Percentiles rank a stretch among this genome's conserved stretches.
These are phyloP conservation scores for Drosophila monieri DNA, from an alignment of 2,888 invertebrate species.

Conservation along the genomic window DNA sequence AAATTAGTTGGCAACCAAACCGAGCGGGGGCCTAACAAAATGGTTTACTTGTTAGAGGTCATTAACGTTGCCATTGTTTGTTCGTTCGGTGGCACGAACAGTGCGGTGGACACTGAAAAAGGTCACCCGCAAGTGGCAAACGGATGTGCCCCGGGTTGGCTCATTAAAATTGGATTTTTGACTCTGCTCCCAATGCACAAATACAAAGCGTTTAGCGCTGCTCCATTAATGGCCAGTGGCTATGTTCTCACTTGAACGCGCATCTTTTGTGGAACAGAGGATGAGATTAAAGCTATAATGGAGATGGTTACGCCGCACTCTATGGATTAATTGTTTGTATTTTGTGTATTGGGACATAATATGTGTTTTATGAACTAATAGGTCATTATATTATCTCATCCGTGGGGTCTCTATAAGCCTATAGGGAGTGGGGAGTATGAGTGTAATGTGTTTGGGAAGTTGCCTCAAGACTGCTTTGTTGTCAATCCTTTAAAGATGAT, in stretches of 20 bases:
- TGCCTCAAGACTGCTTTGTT: too few species aligned
- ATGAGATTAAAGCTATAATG: conserved; percentile 30
- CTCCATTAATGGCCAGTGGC: conserved; percentile 48
- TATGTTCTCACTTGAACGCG: conserved; percentile 51
- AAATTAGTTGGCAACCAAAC: conserved; percentile 54
- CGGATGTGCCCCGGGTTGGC: conserved; percentile 55
- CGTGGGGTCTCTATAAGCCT: too few species aligned
- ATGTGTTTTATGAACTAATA: neutral
- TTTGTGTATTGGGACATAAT: neutral
- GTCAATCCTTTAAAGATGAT: neutral
- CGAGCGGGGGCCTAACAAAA: conserved; percentile 40
- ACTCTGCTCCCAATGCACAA: conserved; percentile 49
- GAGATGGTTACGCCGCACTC: conserved; percentile 22
- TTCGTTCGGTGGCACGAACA: conserved; percentile 2
- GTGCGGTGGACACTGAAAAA: conserved; percentile 52
- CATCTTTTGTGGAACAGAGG: conserved; percentile 22
- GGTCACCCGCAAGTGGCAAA: conserved; percentile 60
- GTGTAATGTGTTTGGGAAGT: neutral
- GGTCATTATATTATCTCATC: too few species aligned
- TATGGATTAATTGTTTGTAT: conserved; percentile 5
- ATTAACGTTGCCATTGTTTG: conserved; percentile 77
- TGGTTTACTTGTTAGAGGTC: conserved; percentile 80
- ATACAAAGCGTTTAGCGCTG: conserved; percentile 56
- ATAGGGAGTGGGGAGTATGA: too few species aligned
- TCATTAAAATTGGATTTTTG: conserved; percentile 65